phyloP scores from a whole-genome alignment of 1,140 invertebrate species.

The Cotesia chilonis region DNA sequence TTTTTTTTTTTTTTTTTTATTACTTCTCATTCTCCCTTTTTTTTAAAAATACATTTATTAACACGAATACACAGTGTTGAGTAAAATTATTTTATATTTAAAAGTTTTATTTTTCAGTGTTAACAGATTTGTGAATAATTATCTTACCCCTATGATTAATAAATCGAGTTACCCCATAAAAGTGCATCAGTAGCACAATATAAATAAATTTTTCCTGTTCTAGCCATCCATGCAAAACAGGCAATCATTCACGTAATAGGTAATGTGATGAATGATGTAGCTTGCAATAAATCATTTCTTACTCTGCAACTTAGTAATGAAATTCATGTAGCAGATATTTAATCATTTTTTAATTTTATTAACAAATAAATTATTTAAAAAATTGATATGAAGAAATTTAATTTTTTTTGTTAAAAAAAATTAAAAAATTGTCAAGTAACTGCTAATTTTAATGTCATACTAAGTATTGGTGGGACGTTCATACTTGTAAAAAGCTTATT shows the following conservation, averaged over 20 bases:
- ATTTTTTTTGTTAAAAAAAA: no score
- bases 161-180: conserved; percentile 11
- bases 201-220: conserved; percentile 60
- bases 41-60: not conserved
- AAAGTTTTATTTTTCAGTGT: not conserved
- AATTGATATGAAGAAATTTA: no score
- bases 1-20: not conserved
- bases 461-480: no score
- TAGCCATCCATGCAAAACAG: conserved; percentile 64
- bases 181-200: conserved; percentile 33
- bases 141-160: not conserved
- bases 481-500: no score
- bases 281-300: conserved; percentile 46
- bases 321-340: no score
- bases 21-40: not conserved
- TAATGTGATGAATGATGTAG: conserved; percentile 56
- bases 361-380: no score
- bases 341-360: no score
- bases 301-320: conserved; percentile 4
- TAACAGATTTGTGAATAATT: not conserved
- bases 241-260: conserved; percentile 66
- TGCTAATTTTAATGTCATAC: no score
- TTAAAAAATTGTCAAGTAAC: no score
- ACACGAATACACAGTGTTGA: not conserved
- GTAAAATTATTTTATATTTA: not conserved